Base-by-base conservation (phyloP, 23 tunicate species). In the Diplosoma virens region DNA sequence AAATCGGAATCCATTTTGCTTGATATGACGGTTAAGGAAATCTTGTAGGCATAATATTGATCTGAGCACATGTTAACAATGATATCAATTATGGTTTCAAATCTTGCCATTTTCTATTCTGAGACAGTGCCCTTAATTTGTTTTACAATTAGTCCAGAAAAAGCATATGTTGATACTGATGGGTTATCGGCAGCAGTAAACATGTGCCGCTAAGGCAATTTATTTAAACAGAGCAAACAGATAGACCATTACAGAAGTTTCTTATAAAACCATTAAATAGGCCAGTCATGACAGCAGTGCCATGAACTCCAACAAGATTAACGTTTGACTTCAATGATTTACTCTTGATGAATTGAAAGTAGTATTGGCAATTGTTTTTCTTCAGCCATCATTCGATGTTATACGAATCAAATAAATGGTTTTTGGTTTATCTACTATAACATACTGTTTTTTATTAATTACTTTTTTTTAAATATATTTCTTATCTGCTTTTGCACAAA, bases 1-100 rank as follows among this genome's bases (percentile, higher is more conserved):
- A 11, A 56, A 56, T 56, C 24, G 25, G 24, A 56, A 20, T 56
- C 63, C 63, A 56, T 20, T 11, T 56, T 56, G 17, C 24, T 25
- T 11, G 63, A 56, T 11, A 20, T 56, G 21, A 56, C 24, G 63
- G 63, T 25, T 11, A 56, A 11, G 24, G 6, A 56, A 56, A 56
- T 56, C 25, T 56, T 56, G 63, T 20, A 56, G 24, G 63, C 63
- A 20, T 56, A 56, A 56, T 56, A 56, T 56, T 56, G 63, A 56
- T 56, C 63, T 4, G 63, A 56, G 25, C 63, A 14, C 25, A 56
- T 14, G 4, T 56, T 20, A 56, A 14, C 6, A 16, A 56, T 20
- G 21, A 20, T 20, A 56, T 16, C 21, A 56, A 25, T 20, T 11
- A 56, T 56, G 63, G 24, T 20, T 56, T 56, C 63, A 56, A 56